Evolutionary conservation across 2,797 vertebrate species (phyloP).

Genomic region (Mormyrus proboscirostris): DNA sequence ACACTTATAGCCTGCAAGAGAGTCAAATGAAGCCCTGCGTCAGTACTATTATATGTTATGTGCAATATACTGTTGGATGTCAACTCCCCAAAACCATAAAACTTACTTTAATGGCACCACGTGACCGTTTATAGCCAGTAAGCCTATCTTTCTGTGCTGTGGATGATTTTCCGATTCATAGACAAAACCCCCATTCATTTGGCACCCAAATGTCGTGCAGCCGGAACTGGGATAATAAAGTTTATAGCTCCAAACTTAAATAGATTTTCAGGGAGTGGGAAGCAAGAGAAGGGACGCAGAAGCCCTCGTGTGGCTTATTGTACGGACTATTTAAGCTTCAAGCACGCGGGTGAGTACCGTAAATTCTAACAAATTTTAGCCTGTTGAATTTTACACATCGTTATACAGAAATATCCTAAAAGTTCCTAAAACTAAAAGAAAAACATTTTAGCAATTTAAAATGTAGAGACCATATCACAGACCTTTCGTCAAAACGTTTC

Average conservation of each 20-base stretch:
- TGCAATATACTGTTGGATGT: constrained; percentile 97
- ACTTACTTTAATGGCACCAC: constrained; percentile 99
- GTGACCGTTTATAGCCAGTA: constrained; percentile 99
- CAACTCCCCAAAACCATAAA: constrained; percentile 99
- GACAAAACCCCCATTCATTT: constrained; percentile 99
- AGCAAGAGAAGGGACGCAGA: constrained; percentile 70
- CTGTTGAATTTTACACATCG: constrained; percentile 51
- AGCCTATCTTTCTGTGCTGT: constrained; percentile 97
- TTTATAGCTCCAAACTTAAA: constrained; percentile 89
- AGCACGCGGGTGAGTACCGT: constrained; percentile 79
- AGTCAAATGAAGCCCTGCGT: constrained; percentile 93
- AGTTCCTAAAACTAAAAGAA: not conserved
- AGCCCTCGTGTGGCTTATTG: constrained; percentile 72
- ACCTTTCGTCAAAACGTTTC: not conserved
- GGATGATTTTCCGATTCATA: constrained; percentile 99
- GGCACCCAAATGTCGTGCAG: constrained; percentile 95
- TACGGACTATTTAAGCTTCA: constrained; percentile 69
- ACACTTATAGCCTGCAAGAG: constrained; percentile 88
- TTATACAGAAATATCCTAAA: not conserved
- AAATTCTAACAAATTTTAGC: constrained; percentile 46
- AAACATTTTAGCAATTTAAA: not conserved
- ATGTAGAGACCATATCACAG: not conserved
- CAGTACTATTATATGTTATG: constrained; percentile 99
- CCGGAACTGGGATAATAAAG: constrained; percentile 92
- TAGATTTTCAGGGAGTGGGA: constrained; percentile 71